Base-by-base conservation (phyloP, 2,113 vertebrate genomes). In the Guaruba guarouba region DNA sequence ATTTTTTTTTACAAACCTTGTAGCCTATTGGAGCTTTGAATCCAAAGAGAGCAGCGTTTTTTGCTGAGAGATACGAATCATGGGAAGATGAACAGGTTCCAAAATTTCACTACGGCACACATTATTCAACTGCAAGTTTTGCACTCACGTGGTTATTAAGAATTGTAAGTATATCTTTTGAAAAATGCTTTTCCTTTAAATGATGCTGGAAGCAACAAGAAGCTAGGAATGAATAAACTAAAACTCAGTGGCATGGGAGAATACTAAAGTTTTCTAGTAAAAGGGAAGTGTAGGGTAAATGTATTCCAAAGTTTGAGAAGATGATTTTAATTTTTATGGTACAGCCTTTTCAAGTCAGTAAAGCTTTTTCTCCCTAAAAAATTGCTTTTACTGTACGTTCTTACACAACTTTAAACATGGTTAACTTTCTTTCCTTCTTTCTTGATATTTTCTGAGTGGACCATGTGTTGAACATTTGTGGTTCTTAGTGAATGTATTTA, bases 31-130 rank as follows among this genome's bases (percentile, higher is more conserved):
- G 99, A 96, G 99, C 99, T 43, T 97, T 99, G 94, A 99, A 99
- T 97, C 99, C 99, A 68, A 99, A 99, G 98, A 98, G 99, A 96
- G 99, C 99, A 33, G 99, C 99, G 0, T 99, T 99, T 98, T 99
- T 99, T 93, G 98, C 98, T 0, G 99, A 99, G 80, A 98, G 99
- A 73, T 99, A 98, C 5, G 99, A 99, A 83, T 98, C 99, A 8
- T 99, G 99, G 99, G 99, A 99, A 96, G 99, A 99, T 19, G 99
- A 99, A 12, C 99, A 99, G 90, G 99, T 99, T 95, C 99, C 99
- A 2, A 99, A 99, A 89, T 99, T 99, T 97, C 99, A 99, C 98
- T 99, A 99, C 13, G 99, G 99, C 73, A 99, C 99, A 81, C 99
- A 99, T 97, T 99, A 99, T 94, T 99, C 99, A 88, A 99, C 99